Conservation (phyloP, 2,113 vertebrate genomes). For the Microtus pennsylvanicus region DNA sequence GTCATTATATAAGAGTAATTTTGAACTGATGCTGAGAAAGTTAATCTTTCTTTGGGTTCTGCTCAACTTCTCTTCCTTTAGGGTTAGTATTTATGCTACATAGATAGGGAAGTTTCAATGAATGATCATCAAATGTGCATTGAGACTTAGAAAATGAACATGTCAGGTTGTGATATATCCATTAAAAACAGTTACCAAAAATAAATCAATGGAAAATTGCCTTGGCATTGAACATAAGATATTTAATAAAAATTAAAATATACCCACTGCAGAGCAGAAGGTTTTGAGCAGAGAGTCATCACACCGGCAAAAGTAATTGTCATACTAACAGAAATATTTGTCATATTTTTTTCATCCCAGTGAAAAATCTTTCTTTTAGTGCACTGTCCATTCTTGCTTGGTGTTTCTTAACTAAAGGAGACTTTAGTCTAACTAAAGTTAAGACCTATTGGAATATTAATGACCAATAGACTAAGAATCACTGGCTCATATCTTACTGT, state of each 20-base stretch:
- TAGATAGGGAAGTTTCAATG: background rate
- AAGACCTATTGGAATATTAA: rapidly evolving
- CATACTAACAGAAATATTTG: background rate
- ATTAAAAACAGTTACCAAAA: slow-evolving; percentile 9
- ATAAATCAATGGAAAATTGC: background rate
- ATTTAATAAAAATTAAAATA: slow-evolving; percentile 36
- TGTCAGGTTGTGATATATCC: background rate
- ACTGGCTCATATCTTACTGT: background rate
- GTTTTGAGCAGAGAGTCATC: background rate
- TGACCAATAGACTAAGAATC: rapidly evolving
- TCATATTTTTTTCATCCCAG: background rate
- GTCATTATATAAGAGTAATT: background rate
- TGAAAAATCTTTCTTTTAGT: background rate
- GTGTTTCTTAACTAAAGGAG: background rate
- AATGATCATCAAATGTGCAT: background rate
- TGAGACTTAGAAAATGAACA: background rate
- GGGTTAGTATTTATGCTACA: background rate
- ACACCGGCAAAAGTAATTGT: background rate
- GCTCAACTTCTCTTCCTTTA: background rate
- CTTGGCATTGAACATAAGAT: background rate
- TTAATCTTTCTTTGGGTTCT: background rate
- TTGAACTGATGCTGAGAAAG: background rate
- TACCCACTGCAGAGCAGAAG: background rate
- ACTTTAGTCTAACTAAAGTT: background rate
- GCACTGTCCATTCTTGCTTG: background rate